Evolutionary conservation across 2,888 invertebrate species (phyloP).

Genomic region (Pyrrhosoma nymphula): DNA sequence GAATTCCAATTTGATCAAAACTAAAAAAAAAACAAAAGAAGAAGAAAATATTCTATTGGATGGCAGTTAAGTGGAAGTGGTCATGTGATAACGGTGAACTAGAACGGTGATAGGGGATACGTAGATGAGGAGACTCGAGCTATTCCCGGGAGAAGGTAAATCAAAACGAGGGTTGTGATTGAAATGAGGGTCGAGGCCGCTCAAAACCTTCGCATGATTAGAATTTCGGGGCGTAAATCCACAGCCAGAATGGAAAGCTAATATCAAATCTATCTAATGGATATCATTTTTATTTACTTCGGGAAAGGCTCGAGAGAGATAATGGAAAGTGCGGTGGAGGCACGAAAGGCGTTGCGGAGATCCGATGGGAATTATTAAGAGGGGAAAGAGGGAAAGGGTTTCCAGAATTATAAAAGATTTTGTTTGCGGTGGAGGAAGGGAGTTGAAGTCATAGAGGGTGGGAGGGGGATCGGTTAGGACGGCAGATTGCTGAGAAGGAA

Average conservation of each 20-base stretch:
- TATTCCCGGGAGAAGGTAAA: too few species aligned
- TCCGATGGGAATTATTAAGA: conserved; percentile 37
- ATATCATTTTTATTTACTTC: background rate
- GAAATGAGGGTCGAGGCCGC: background rate
- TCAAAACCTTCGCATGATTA: conserved; percentile 54
- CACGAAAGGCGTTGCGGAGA: background rate
- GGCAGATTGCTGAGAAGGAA: background rate
- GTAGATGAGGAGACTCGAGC: too few species aligned
- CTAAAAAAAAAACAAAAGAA: too few species aligned
- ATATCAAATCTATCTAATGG: conserved; percentile 55
- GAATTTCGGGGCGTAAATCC: conserved; percentile 28
- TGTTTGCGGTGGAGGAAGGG: background rate
- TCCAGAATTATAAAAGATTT: background rate
- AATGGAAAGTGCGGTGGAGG: conserved; percentile 37
- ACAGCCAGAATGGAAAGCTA: conserved; percentile 32
- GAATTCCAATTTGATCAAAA: too few species aligned
- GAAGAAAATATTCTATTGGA: too few species aligned
- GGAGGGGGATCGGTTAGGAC: background rate
- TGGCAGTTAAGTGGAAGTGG: background rate
- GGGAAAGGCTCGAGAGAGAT: background rate
- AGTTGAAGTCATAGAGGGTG: background rate
- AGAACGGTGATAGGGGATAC: too few species aligned
- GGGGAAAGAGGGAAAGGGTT: background rate
- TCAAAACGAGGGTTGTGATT: background rate
- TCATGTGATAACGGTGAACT: too few species aligned